A percentile compares a stretch with the other conserved stretches of the same genome.
phyloP scores from a whole-genome alignment of 2,888 invertebrate species.

The Drosophila multiciliata region DNA sequence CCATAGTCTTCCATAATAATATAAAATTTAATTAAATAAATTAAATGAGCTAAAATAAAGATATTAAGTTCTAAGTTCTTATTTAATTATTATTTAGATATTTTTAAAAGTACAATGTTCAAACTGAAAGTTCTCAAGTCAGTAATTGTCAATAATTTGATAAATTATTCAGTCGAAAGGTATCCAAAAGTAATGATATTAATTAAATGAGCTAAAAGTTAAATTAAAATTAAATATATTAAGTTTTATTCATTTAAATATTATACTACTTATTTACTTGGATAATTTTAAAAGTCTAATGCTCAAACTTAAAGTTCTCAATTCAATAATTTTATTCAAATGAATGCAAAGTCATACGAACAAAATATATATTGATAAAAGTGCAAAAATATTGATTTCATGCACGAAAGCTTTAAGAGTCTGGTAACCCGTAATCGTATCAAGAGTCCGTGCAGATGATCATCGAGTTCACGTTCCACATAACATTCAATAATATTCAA shows the following conservation, averaged over 20 bases:
- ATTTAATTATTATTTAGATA: not conserved
- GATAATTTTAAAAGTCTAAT: too few species aligned
- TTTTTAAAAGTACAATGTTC: not conserved
- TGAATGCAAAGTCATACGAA: conserved; percentile 17
- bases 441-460: conserved; percentile 43
- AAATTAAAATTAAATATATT: too few species aligned
- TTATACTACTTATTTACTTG: too few species aligned
- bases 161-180: too few species aligned
- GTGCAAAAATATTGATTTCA: conserved; percentile 66
- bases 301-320: too few species aligned
- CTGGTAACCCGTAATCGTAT: conserved; percentile 6
- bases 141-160: too few species aligned
- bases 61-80: not conserved
- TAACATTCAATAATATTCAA: conserved; percentile 63
- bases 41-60: not conserved
- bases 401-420: conserved; percentile 57
- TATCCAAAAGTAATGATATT: too few species aligned
- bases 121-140: not conserved
- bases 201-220: too few species aligned
- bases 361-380: not conserved
- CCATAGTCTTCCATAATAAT: not conserved
- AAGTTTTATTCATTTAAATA: too few species aligned
- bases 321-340: conserved; percentile 1
- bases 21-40: too few species aligned
- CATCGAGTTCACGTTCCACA: conserved; percentile 49